These are phyloP conservation scores for Clepsis dumicolana DNA, from an alignment of 2,888 invertebrate genomes.

Conservation along the genomic window DNA sequence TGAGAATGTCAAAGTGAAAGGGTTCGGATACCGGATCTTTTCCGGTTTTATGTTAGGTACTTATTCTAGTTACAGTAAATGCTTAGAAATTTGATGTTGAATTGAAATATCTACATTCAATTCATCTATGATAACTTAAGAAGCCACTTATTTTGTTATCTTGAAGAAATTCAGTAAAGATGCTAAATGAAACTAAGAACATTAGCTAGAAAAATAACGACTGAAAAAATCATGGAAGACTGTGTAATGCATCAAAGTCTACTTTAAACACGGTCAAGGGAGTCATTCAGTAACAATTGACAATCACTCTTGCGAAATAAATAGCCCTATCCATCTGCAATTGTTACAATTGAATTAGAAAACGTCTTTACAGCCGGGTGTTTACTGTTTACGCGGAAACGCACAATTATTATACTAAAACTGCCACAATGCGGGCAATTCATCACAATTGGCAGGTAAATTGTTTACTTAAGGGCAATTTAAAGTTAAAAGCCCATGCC, in stretches of 20 bases:
- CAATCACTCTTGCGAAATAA: constrained; percentile 24
- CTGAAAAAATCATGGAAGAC: background rate
- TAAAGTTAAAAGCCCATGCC: constrained; percentile 77
- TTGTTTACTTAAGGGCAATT: constrained; percentile 80
- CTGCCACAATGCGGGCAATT: constrained; percentile 65
- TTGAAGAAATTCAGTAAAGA: too few species aligned
- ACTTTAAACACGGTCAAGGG: background rate
- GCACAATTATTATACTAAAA: constrained; percentile 65
- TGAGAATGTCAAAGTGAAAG: too few species aligned
- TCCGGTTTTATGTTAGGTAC: too few species aligned
- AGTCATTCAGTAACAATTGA: constrained; percentile 16
- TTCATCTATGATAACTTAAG: too few species aligned
- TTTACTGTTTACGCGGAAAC: constrained; percentile 63
- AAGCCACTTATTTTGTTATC: too few species aligned
- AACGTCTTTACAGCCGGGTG: constrained; percentile 20
- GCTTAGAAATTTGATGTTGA: too few species aligned
- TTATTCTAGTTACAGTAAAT: too few species aligned
- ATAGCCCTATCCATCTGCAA: constrained; percentile 6
- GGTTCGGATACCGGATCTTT: too few species aligned
- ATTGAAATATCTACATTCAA: too few species aligned
- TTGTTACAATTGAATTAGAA: constrained; percentile 27
- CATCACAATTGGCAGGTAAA: constrained; percentile 82
- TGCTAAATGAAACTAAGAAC: too few species aligned
- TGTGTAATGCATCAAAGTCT: background rate
- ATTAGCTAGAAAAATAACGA: background rate